Conservation (phyloP, 2,888 invertebrate genomes). For the Netelia inedita region DNA sequence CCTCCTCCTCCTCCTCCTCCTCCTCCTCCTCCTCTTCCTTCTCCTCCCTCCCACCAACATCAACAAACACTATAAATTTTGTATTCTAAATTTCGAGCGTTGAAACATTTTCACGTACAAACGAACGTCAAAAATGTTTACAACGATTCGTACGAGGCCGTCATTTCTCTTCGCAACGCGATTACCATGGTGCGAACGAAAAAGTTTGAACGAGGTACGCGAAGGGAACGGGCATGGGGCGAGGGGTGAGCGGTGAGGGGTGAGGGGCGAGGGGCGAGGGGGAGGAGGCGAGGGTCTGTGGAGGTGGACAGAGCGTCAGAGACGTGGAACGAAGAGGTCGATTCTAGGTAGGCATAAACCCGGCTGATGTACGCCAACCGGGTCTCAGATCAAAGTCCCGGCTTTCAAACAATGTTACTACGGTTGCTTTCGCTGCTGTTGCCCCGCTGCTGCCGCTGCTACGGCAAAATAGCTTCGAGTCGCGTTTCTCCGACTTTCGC, state of each 20-base stretch:
- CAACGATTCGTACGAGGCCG: too few species aligned
- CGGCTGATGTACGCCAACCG: conserved; percentile 81
- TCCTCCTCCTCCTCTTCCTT: too few species aligned
- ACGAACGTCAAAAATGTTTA: too few species aligned
- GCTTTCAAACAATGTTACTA: conserved; percentile 85
- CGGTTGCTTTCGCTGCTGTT: conserved; percentile 60
- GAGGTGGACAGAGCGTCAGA: conserved; percentile 39
- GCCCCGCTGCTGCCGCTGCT: conserved; percentile 44
- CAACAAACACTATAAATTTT: too few species aligned
- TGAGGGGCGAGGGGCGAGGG: neutral
- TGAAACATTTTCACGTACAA: too few species aligned
- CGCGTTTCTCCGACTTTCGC: conserved; percentile 69
- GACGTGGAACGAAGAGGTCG: conserved; percentile 63
- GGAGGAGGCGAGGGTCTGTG: conserved; percentile 25
- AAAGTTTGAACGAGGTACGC: neutral
- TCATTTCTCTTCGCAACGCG: too few species aligned
- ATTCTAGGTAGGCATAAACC: conserved; percentile 82
- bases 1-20: too few species aligned
- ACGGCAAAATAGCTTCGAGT: conserved; percentile 69
- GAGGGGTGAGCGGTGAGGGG: neutral
- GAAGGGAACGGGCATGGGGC: neutral
- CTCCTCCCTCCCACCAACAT: too few species aligned
- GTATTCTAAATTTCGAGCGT: too few species aligned
- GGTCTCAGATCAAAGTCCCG: conserved; percentile 83
- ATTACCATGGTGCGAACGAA: too few species aligned